phyloP scores from a whole-genome alignment of 2,888 invertebrate genomes.

The Tubiluchus corallicola region DNA sequence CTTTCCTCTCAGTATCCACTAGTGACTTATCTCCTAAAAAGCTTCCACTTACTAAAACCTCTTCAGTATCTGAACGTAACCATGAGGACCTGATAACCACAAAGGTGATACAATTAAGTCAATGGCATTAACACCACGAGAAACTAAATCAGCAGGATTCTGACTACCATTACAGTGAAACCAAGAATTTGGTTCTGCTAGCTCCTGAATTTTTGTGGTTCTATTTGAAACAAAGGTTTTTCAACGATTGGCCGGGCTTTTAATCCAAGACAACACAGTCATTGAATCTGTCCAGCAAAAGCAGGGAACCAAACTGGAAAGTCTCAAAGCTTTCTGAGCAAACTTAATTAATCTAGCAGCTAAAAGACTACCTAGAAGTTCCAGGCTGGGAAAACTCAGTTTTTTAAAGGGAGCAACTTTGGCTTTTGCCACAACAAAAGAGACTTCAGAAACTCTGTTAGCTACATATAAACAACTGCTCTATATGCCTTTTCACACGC shows the following conservation, averaged over 20 bases:
- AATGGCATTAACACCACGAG: neutral
- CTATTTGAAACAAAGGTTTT: neutral
- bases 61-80: no score
- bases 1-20: no score
- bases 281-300: neutral
- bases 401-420: conserved; percentile 1
- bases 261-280: neutral
- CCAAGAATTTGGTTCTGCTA: neutral
- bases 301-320: neutral
- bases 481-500: neutral
- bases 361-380: neutral
- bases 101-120: neutral
- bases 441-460: no score
- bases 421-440: neutral
- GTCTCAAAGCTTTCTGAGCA: neutral
- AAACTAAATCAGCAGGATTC: neutral
- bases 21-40: no score
- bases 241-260: neutral
- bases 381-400: neutral
- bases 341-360: neutral
- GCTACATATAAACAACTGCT: neutral
- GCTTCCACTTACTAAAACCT: no score
- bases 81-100: neutral
- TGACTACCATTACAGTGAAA: neutral
- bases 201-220: neutral